phyloP scores from a whole-genome alignment of 2,888 invertebrate genomes.

The Pseudolycoriella hygida region DNA sequence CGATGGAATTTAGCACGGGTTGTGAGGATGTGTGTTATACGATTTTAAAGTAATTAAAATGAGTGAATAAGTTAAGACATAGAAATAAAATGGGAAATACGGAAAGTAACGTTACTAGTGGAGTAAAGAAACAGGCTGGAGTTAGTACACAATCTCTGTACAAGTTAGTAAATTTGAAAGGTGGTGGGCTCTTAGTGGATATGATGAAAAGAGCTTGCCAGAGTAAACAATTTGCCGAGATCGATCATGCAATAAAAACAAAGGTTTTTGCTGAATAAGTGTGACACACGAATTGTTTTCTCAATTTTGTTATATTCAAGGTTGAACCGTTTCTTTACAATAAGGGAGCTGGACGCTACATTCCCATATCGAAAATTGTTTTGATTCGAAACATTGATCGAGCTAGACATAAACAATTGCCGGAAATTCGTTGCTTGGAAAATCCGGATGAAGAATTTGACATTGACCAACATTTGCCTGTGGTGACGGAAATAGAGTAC shows the following conservation, averaged over 20 bases:
- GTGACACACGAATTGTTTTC: neutral
- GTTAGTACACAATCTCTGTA: slow-evolving; percentile 70
- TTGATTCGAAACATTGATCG: slow-evolving; percentile 74
- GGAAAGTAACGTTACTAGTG: slow-evolving; percentile 79
- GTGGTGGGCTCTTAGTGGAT: slow-evolving; percentile 83
- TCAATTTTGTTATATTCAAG: slow-evolving; percentile 1
- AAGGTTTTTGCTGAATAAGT: slow-evolving; percentile 29
- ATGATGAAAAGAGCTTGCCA: slow-evolving; percentile 83
- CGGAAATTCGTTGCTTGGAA: slow-evolving; percentile 58
- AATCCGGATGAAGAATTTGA: slow-evolving; percentile 75
- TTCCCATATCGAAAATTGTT: slow-evolving; percentile 79
- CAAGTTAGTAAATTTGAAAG: slow-evolving; percentile 79
- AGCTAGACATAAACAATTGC: slow-evolving; percentile 59
- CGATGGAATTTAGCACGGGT: too few species aligned
- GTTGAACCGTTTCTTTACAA: slow-evolving; percentile 88
- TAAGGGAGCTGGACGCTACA: slow-evolving; percentile 77
- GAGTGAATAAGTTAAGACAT: too few species aligned
- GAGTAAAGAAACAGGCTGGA: slow-evolving; percentile 89
- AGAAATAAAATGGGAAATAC: slow-evolving; percentile 53
- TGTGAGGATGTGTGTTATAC: too few species aligned
- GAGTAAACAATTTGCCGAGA: slow-evolving; percentile 77
- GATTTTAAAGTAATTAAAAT: too few species aligned
- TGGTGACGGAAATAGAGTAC: slow-evolving; percentile 41
- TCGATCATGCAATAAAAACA: slow-evolving; percentile 82
- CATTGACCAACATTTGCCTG: slow-evolving; percentile 57